These are phyloP conservation scores for Aplysia californica DNA, from an alignment of 1,140 invertebrate species.

Conservation along the genomic window DNA sequence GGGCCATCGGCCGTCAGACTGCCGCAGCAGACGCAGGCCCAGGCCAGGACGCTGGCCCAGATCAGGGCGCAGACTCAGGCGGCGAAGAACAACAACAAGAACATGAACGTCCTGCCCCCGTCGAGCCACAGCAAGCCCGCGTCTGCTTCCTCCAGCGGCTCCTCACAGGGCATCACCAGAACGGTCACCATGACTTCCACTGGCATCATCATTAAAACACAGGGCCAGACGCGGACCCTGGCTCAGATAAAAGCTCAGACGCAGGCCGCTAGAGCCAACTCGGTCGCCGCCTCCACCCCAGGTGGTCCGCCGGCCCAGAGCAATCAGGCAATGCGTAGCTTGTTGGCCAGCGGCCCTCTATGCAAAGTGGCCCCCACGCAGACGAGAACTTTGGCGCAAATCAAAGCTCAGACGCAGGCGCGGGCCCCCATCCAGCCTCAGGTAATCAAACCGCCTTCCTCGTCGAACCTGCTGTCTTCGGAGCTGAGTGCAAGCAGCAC, in stretches of 20 bases:
- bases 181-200: constrained; percentile 26
- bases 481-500: too few relatives aligned
- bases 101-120: not conserved
- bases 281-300: constrained; percentile 12
- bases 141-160: constrained; percentile 10
- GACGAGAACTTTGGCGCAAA: constrained; percentile 61
- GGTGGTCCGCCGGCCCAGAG: not conserved
- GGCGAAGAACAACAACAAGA: constrained; percentile 38
- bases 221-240: constrained; percentile 57
- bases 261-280: constrained; percentile 45
- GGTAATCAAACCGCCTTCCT: constrained; percentile 30
- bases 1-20: constrained; percentile 10
- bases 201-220: constrained; percentile 32
- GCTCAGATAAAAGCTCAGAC: constrained; percentile 64
- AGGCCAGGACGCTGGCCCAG: constrained; percentile 53
- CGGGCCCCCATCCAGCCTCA: constrained; percentile 44
- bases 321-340: constrained; percentile 31
- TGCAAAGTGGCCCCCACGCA: constrained; percentile 33
- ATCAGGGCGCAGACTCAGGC: constrained; percentile 54
- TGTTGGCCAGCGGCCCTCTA: constrained; percentile 22
- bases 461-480: constrained; percentile 2
- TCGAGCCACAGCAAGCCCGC: not conserved
- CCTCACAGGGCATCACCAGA: constrained; percentile 26
- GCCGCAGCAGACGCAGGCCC: constrained; percentile 41
- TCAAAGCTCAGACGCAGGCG: constrained; percentile 62